A percentile compares a stretch with the other conserved stretches of the same genome.
These are phyloP conservation scores for Agelaius phoeniceus DNA, from an alignment of 2,113 vertebrate species.

Conservation along the genomic window DNA sequence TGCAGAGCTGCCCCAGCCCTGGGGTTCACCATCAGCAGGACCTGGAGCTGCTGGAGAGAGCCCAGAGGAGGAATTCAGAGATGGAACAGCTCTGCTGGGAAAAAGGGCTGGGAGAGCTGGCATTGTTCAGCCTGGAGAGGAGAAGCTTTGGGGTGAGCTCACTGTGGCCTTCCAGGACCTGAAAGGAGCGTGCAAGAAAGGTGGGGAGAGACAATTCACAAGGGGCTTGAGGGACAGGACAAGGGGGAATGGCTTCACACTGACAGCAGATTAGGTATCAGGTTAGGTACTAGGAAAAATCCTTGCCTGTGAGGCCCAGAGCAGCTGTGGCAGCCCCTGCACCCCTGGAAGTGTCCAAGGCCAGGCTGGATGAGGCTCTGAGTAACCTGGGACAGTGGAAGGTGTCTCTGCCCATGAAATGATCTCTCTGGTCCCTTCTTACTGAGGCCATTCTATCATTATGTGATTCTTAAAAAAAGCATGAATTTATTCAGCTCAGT, in stretches of 20 bases:
- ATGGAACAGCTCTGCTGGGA: not conserved
- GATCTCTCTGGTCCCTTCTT: not conserved
- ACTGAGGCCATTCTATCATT: rapidly evolving
- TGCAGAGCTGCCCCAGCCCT: not conserved
- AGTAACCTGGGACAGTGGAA: rapidly evolving
- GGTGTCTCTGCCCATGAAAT: rapidly evolving
- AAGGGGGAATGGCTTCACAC: not conserved
- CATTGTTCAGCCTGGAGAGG: not conserved
- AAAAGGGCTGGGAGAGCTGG: not conserved
- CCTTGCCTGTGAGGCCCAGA: not conserved
- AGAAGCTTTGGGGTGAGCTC: not conserved
- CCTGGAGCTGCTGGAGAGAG: not conserved
- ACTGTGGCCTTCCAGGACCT: rapidly evolving
- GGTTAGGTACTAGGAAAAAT: not conserved
- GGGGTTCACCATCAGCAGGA: not conserved
- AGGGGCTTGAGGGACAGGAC: not conserved
- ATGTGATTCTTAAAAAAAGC: rapidly evolving
- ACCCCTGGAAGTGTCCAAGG: not conserved
- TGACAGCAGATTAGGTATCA: rapidly evolving
- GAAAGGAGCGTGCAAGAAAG: not conserved
- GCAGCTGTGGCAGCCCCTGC: not conserved
- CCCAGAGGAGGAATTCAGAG: not conserved
- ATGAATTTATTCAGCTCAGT: rapidly evolving
- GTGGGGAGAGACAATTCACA: too few species aligned
- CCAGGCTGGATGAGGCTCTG: rapidly evolving